Evolutionary conservation across 2,113 vertebrate genomes (phyloP).

Genomic region (Bujurquina vittata): DNA sequence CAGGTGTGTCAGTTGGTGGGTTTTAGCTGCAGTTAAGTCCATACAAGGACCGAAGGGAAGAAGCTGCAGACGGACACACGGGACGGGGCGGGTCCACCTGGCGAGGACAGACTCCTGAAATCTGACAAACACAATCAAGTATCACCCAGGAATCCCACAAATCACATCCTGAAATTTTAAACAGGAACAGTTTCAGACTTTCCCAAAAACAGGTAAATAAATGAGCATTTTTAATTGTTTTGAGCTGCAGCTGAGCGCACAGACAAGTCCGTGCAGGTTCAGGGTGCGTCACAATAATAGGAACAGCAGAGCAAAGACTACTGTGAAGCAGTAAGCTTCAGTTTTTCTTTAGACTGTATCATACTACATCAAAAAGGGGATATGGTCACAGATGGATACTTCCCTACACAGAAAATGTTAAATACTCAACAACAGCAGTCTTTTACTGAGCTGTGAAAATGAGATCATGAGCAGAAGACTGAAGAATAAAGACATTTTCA

Average conservation of each 20-base stretch:
- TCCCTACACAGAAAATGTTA: rapidly evolving
- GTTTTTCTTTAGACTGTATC: neutral
- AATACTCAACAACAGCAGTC: neutral
- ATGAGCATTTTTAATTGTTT: neutral
- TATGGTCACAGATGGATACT: rapidly evolving
- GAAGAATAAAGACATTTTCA: neutral
- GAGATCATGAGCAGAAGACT: neutral
- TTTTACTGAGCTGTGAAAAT: neutral
- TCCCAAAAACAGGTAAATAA: neutral
- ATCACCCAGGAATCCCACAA: neutral
- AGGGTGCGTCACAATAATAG: slow-evolving; percentile 16
- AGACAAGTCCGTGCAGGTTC: slow-evolving; percentile 14
- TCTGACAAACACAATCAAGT: neutral
- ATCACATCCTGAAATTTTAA: neutral
- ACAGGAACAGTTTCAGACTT: neutral
- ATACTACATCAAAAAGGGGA: neutral
- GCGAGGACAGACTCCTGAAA: neutral
- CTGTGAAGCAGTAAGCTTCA: neutral
- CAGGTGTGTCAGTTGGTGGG: slow-evolving; percentile 6
- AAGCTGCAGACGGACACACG: neutral
- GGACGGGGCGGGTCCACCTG: neutral
- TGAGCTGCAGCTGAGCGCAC: rapidly evolving
- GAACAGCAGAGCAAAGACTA: neutral
- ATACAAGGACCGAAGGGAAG: slow-evolving; percentile 42
- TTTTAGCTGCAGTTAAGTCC: slow-evolving; percentile 22